Conservation (phyloP, 2,797 vertebrate genomes). For the Ceyx erithaca region DNA sequence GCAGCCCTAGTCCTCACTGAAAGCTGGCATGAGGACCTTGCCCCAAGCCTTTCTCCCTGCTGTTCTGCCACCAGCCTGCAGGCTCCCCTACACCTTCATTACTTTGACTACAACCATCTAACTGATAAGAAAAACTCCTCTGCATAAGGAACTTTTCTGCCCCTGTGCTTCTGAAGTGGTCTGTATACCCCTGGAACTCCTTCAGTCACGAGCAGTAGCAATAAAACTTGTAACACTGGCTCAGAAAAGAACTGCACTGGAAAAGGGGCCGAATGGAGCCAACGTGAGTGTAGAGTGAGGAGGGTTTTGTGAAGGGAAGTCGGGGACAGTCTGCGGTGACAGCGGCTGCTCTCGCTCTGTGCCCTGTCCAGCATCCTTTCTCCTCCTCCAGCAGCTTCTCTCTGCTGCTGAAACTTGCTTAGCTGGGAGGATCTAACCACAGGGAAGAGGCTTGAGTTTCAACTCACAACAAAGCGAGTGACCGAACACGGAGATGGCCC, state of each 20-base stretch:
- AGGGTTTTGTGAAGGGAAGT: background rate
- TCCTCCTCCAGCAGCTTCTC: conserved; percentile 37
- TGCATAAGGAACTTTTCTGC: background rate
- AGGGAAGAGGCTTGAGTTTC: conserved; percentile 10
- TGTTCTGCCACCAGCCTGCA: background rate
- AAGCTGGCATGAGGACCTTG: rapidly evolving
- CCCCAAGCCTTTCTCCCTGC: background rate
- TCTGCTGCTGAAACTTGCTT: background rate
- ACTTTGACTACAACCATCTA: background rate
- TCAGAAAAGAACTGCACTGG: background rate
- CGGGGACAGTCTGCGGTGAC: background rate
- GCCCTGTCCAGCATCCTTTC: conserved; percentile 7
- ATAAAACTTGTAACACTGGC: background rate
- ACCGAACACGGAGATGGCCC: background rate
- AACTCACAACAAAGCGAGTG: background rate
- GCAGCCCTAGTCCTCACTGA: background rate
- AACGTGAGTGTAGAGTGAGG: rapidly evolving
- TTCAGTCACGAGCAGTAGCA: background rate
- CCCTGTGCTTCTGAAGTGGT: background rate
- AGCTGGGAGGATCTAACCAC: conserved; percentile 20
- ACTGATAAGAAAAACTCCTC: background rate
- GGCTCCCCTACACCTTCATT: background rate
- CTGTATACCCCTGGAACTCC: background rate
- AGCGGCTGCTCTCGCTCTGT: conserved; percentile 14
- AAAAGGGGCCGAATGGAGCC: background rate